phyloP scores from a whole-genome alignment of 2,797 vertebrate species.

The Orestias chungarensis region DNA sequence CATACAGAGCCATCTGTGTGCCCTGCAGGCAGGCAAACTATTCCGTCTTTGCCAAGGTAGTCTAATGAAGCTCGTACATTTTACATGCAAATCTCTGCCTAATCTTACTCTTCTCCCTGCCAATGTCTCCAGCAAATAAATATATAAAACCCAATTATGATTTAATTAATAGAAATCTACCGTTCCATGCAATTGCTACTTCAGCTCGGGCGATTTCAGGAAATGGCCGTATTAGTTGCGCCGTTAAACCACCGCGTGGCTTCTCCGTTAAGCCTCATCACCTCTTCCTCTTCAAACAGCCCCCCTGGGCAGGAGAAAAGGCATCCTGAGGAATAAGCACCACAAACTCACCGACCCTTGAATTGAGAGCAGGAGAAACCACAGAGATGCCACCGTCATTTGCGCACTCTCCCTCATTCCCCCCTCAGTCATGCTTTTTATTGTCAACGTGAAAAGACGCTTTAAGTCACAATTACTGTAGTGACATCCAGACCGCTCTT shows the following conservation, averaged over 20 bases:
- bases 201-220: conserved; percentile 70
- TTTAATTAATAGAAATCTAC: conserved; percentile 87
- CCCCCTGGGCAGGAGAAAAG: conserved; percentile 66
- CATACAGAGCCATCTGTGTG: conserved; percentile 86
- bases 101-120: conserved; percentile 81
- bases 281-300: conserved; percentile 72
- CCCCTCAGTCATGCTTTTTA: conserved; percentile 34
- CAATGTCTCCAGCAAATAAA: conserved; percentile 84
- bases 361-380: conserved; percentile 57
- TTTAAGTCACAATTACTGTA: conserved; percentile 45
- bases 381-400: conserved; percentile 55
- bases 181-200: conserved; percentile 79
- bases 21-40: conserved; percentile 83
- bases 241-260: conserved; percentile 70
- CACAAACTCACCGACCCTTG: conserved; percentile 67
- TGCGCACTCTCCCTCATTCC: conserved; percentile 25
- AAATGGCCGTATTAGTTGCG: conserved; percentile 74
- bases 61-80: conserved; percentile 85
- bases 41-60: conserved; percentile 85
- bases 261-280: conserved; percentile 74
- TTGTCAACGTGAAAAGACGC: conserved; percentile 51
- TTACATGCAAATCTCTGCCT: conserved; percentile 85
- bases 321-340: conserved; percentile 75
- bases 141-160: conserved; percentile 87
- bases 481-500: conserved; percentile 63